phyloP scores from a whole-genome alignment of 53 echinoderm and acorn worm genomes.

The Mesocentrotus franciscanus region DNA sequence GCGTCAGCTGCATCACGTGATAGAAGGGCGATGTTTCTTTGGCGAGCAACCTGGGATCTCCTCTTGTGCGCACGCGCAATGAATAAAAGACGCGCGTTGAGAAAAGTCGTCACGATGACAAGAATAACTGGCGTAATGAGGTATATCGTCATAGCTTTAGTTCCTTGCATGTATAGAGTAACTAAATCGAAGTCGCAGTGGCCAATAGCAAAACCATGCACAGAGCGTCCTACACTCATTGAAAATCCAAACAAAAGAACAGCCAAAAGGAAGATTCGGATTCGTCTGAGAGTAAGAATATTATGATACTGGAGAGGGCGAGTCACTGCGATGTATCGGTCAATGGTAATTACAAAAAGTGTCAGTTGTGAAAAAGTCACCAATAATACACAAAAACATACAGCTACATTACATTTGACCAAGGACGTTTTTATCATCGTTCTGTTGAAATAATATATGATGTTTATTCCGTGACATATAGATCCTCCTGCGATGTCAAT shows the following conservation, averaged over 20 bases:
- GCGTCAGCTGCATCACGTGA: not conserved
- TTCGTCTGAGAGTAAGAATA: not conserved
- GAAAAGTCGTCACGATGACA: not conserved
- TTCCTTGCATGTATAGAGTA: not conserved
- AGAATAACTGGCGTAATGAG: not conserved
- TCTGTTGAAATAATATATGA: not conserved
- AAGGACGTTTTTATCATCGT: not conserved
- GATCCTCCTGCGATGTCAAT: not conserved
- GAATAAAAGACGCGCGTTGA: not conserved
- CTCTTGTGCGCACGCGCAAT: not conserved
- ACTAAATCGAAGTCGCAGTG: not conserved
- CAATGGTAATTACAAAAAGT: conserved; percentile 39
- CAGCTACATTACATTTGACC: not conserved
- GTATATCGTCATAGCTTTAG: not conserved
- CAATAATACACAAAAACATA: not conserved
- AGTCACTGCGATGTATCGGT: conserved; percentile 34
- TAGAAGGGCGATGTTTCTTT: not conserved
- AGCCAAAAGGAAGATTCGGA: not conserved
- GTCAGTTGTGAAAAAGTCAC: not conserved
- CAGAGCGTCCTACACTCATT: not conserved
- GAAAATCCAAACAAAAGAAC: not conserved
- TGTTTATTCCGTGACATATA: not conserved
- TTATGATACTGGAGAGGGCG: not conserved
- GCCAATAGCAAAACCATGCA: not conserved
- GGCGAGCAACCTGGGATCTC: not conserved